These are phyloP conservation scores for Antidorcas marsupialis DNA, from an alignment of 2,113 vertebrate species.

Conservation along the genomic window DNA sequence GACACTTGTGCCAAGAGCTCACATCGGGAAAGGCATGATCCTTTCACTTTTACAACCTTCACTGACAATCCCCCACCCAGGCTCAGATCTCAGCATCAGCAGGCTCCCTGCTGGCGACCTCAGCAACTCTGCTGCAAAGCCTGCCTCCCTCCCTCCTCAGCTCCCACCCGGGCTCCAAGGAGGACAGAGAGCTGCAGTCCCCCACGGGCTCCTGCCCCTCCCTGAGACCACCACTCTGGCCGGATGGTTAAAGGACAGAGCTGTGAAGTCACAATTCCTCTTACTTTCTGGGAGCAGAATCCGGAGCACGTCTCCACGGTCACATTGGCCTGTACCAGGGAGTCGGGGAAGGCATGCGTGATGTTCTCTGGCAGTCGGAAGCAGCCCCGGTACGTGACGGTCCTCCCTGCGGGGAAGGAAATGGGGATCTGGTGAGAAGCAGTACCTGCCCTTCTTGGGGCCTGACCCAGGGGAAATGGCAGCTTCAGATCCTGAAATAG, in stretches of 20 bases:
- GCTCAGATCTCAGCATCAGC: rapidly evolving
- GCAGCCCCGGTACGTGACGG: slow-evolving; percentile 90
- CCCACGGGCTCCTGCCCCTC: rapidly evolving
- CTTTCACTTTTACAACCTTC: background rate
- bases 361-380: slow-evolving; percentile 86
- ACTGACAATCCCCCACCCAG: background rate
- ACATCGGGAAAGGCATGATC: background rate
- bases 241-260: background rate
- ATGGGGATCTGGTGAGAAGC: slow-evolving; percentile 63
- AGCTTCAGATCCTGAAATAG: slow-evolving; percentile 35
- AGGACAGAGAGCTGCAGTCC: background rate
- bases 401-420: slow-evolving; percentile 85
- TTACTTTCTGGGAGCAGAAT: slow-evolving; percentile 95
- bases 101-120: background rate
- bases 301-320: slow-evolving; percentile 91
- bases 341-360: slow-evolving; percentile 84
- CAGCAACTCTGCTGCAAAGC: rapidly evolving
- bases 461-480: background rate
- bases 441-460: background rate
- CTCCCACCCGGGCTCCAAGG: background rate
- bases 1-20: slow-evolving; percentile 3
- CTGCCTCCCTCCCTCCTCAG: too few relatives aligned
- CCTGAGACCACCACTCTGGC: background rate
- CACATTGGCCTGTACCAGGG: slow-evolving; percentile 84
- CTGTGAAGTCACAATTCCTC: slow-evolving; percentile 51